Conservation (phyloP, 1,140 invertebrate genomes). For the Conopomorpha cramerella region DNA sequence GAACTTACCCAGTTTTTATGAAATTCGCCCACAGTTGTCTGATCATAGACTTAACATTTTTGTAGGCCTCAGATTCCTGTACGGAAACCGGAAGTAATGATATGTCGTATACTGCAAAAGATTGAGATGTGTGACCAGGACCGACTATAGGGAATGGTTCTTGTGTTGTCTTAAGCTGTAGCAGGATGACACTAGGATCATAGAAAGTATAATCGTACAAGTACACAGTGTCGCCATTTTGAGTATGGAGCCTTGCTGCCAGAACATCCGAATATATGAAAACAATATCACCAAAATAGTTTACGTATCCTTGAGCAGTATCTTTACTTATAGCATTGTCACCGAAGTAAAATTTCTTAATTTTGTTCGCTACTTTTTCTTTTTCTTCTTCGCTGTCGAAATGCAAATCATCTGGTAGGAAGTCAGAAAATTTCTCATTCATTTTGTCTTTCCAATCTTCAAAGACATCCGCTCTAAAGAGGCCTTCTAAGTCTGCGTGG, state of each 20-base stretch:
- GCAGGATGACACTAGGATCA: conserved; percentile 5
- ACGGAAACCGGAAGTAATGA: too few relatives aligned
- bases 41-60: not conserved
- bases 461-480: conserved; percentile 14
- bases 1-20: conserved; percentile 7
- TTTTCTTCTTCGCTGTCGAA: conserved; percentile 18
- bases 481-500: conserved; percentile 25
- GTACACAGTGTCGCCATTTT: conserved; percentile 14
- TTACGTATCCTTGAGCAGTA: conserved; percentile 15
- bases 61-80: conserved; percentile 8
- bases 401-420: conserved; percentile 23
- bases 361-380: conserved; percentile 12
- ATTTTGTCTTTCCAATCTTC: conserved; percentile 21
- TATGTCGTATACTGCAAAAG: too few relatives aligned
- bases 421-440: conserved; percentile 28
- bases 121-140: conserved; percentile 21
- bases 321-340: conserved; percentile 11
- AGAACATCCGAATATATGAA: conserved; percentile 18
- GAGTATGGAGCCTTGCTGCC: conserved; percentile 16
- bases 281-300: conserved; percentile 23
- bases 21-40: conserved; percentile 6
- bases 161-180: conserved; percentile 12
- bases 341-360: conserved; percentile 29
- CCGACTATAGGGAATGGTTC: conserved; percentile 10
- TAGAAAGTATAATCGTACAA: conserved; percentile 7